phyloP scores from a whole-genome alignment of 1,140 invertebrate genomes.

The Drosophila elegans region DNA sequence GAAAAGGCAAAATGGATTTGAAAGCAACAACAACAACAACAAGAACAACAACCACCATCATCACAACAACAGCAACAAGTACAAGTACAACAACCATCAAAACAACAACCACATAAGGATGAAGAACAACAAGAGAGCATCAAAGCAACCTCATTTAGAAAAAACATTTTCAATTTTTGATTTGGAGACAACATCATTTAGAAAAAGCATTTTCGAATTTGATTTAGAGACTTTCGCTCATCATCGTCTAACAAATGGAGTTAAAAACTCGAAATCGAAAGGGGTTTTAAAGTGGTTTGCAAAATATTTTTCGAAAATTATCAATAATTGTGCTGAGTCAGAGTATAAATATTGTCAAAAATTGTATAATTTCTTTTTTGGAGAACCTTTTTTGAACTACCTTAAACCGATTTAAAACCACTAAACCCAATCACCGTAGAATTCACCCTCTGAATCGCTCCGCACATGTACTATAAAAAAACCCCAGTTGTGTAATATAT shows the following conservation, averaged over 20 bases:
- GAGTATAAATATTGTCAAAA: too few species aligned
- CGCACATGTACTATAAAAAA: conserved; percentile 6
- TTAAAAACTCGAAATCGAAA: too few species aligned
- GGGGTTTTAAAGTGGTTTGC: conserved; percentile 11
- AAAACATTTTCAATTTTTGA: conserved; percentile 13
- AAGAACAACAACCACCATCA: conserved; percentile 13
- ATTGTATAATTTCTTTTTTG: too few species aligned
- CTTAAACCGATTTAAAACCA: background rate
- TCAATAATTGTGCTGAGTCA: too few species aligned
- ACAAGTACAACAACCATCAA: conserved; percentile 15
- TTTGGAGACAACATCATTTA: conserved; percentile 17
- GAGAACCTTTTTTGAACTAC: conserved; percentile 13
- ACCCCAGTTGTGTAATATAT: background rate
- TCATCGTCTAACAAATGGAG: too few species aligned
- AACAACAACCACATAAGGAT: conserved; percentile 21
- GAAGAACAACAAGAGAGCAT: conserved; percentile 18
- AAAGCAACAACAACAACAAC: conserved; percentile 31
- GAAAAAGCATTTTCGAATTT: conserved; percentile 16
- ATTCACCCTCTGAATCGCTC: conserved; percentile 1
- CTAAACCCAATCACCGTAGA: background rate
- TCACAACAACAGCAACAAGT: conserved; percentile 4
- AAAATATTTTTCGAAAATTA: background rate
- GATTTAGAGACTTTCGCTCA: background rate
- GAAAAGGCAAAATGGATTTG: conserved; percentile 32
- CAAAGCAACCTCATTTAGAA: conserved; percentile 24